Base-by-base conservation (phyloP, 1,140 invertebrate species). In the Apis florea region DNA sequence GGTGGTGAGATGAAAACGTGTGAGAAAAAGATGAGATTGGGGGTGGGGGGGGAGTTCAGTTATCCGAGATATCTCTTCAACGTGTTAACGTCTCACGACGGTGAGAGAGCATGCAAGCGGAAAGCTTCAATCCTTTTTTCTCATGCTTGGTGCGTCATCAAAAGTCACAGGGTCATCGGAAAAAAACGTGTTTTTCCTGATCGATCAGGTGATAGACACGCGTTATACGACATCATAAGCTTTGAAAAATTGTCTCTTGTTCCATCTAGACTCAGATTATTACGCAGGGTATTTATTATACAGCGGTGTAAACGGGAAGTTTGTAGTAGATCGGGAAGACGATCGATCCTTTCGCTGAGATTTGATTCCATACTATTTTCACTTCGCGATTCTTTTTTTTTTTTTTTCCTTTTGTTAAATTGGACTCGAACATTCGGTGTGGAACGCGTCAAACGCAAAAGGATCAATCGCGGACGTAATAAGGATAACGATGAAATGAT, bases 101-200 rank as follows among this genome's bases (percentile, higher is more conserved):
- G 69, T 70, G 59, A 84, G 77, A 86, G 73, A n/a, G 84, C 85
- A 87, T 86, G 85, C 85, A 86, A 86, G 85, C 76, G 77, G 24
- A 69, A 81, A 87, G 85, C 85, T 53, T 86, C 79, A 84, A 59
- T 81, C 64, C 58, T 67, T 86, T 87, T n/a, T 73, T 66, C n/a
- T 86, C 85, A 86, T 86, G 69, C 92, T n/a, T 92, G 82, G 85
- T 87, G 85, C 84, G 80, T 83, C n/a, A n/a, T n/a, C n/a, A n/a
- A n/a, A 40, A 72, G 49, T 86, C 63, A n/a, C n/a, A 85, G 21
- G 51, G 54, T 64, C n/a, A 83, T 72, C 81, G 85, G 75, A 64
- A 59, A 1, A 0, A 15, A 54, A 13, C 8, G 84, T 86, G 84
- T 86, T 71, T 69, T 70, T 83, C 84, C 84, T 85, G 84, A 85